phyloP scores from a whole-genome alignment of 2,113 vertebrate genomes.

The Jacana jacana region DNA sequence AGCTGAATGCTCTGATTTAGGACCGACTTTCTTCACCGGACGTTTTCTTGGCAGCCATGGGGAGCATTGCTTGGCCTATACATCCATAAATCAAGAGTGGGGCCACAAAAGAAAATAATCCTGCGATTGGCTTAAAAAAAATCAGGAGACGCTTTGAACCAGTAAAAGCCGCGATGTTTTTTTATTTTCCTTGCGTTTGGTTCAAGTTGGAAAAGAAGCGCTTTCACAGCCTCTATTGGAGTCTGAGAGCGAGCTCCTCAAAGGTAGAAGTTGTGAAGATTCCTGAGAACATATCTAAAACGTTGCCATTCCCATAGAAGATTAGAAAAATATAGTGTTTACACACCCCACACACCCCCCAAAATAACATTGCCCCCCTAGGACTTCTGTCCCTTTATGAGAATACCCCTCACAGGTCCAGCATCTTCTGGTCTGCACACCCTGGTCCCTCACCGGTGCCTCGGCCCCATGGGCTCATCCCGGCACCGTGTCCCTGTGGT shows the following conservation, averaged over 20 bases:
- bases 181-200: neutral
- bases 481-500: neutral
- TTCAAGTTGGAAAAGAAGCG: neutral
- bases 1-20: neutral
- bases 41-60: neutral
- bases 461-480: neutral
- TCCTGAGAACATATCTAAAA: neutral
- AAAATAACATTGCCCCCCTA: fast-evolving
- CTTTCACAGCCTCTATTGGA: neutral
- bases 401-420: neutral
- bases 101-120: neutral
- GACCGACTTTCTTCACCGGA: neutral
- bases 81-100: neutral
- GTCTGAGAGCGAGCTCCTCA: neutral
- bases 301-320: fast-evolving
- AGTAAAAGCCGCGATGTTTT: neutral
- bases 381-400: neutral
- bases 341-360: too few species aligned
- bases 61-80: neutral
- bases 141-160: neutral
- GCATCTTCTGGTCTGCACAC: neutral
- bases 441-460: fast-evolving
- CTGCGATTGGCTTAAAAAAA: neutral
- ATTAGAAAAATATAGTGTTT: neutral
- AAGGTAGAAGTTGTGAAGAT: neutral